Evolutionary conservation across 2,888 invertebrate genomes (phyloP).

Genomic region (Siphlonurus alternatus): DNA sequence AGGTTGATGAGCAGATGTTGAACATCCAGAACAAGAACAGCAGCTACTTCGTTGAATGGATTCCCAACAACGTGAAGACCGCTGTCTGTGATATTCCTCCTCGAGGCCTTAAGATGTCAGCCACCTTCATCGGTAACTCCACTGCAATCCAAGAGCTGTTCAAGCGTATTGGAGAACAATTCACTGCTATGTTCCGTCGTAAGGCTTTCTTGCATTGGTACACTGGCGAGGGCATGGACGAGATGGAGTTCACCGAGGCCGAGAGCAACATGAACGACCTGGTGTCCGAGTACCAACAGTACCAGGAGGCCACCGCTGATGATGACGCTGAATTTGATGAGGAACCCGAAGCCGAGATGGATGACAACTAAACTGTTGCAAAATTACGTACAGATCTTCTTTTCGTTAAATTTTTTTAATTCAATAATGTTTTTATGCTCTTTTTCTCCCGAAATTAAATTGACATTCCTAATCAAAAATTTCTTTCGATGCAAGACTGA

Average conservation of each 20-base stretch:
- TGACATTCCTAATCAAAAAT: neutral
- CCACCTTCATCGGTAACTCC: constrained; percentile 38
- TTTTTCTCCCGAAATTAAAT: neutral
- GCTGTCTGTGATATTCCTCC: constrained; percentile 44
- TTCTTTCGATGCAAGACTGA: neutral
- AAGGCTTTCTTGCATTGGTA: constrained; percentile 98
- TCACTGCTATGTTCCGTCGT: constrained; percentile 45
- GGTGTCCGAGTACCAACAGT: constrained; percentile 85
- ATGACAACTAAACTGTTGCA: constrained; percentile 33
- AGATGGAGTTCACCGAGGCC: constrained; percentile 94
- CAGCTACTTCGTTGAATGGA: constrained; percentile 24
- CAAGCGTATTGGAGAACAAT: constrained; percentile 35
- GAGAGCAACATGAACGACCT: constrained; percentile 89
- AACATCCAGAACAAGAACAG: constrained; percentile 26
- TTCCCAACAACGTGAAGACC: constrained; percentile 30
- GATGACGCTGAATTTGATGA: constrained; percentile 71
- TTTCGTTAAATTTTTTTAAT: neutral
- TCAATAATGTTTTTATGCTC: neutral
- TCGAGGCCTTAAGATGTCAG: constrained; percentile 37
- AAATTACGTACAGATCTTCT: neutral
- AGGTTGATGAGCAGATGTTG: constrained; percentile 42
- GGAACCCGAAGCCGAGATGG: constrained; percentile 53
- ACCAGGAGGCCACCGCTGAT: constrained; percentile 78
- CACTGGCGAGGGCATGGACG: constrained; percentile 95
- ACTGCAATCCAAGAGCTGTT: constrained; percentile 36